Conservation (phyloP, 2,113 vertebrate species). For the Hypocryptadius cinnamomeus region DNA sequence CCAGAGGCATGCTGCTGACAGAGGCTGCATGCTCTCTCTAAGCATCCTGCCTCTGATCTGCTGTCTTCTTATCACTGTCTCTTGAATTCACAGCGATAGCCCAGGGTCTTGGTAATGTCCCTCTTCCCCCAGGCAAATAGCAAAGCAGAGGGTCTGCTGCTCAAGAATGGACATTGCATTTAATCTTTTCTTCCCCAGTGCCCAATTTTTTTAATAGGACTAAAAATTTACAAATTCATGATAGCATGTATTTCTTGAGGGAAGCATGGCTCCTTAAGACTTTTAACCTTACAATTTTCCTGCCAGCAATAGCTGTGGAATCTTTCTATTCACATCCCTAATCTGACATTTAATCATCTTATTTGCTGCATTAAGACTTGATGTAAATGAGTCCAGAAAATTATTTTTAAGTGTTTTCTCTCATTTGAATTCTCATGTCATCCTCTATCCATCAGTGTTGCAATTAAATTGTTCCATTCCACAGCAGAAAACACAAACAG, state of each 20-base stretch:
- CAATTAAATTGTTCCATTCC: not conserved
- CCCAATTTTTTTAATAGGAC: not conserved
- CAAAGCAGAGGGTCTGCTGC: not conserved
- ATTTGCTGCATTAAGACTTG: not conserved
- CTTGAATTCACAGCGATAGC: accelerated
- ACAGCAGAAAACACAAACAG: not conserved
- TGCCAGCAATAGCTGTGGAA: not conserved
- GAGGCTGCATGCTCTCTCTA: not conserved
- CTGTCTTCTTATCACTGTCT: not conserved
- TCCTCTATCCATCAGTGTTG: not conserved
- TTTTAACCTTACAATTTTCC: not conserved
- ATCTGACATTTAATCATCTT: not conserved
- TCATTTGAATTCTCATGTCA: not conserved
- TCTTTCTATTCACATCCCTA: not conserved
- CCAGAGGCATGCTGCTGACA: not conserved
- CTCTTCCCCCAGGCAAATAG: not conserved
- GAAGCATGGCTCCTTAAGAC: not conserved
- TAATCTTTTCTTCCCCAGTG: not conserved
- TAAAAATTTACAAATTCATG: not conserved
- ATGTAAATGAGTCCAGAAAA: not conserved
- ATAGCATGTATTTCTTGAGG: not conserved
- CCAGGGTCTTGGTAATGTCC: not conserved
- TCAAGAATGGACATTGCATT: not conserved
- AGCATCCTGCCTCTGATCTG: not conserved
- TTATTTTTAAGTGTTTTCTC: not conserved